Conservation (phyloP, 2,113 vertebrate genomes). For the Panurus biarmicus region DNA sequence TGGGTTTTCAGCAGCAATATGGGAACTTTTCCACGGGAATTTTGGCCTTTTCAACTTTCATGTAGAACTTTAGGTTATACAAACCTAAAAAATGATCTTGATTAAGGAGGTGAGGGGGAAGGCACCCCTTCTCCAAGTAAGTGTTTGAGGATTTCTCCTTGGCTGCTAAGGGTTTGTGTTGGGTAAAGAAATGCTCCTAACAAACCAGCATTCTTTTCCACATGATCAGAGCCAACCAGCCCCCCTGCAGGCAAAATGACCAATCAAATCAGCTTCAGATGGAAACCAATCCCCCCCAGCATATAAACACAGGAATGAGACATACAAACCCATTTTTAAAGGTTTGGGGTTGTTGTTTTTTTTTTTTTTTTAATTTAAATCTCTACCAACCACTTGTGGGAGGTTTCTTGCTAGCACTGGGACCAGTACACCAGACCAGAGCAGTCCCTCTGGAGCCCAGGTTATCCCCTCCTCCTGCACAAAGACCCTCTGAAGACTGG, state of each 20-base stretch:
- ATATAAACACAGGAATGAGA: constrained; percentile 75
- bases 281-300: constrained; percentile 66
- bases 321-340: constrained; percentile 65
- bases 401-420: background rate
- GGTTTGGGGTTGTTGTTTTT: background rate
- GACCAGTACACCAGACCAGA: constrained; percentile 14
- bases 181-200: constrained; percentile 72
- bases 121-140: constrained; percentile 58
- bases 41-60: constrained; percentile 60
- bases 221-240: constrained; percentile 88
- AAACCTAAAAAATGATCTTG: constrained; percentile 62
- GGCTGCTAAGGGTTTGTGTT: constrained; percentile 65
- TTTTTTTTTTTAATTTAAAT: background rate
- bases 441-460: background rate
- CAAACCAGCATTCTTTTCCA: constrained; percentile 81
- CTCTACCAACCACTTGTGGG: constrained; percentile 45
- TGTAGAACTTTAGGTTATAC: constrained; percentile 57
- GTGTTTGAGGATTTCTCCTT: constrained; percentile 69
- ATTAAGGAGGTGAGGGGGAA: constrained; percentile 51
- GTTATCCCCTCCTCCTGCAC: background rate
- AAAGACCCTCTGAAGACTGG: constrained; percentile 28
- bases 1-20: constrained; percentile 20
- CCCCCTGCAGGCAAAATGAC: constrained; percentile 91
- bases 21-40: constrained; percentile 24
- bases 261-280: constrained; percentile 85